Evolutionary conservation across 2,113 vertebrate species (phyloP).

Genomic region (Callocephalon fimbriatum): DNA sequence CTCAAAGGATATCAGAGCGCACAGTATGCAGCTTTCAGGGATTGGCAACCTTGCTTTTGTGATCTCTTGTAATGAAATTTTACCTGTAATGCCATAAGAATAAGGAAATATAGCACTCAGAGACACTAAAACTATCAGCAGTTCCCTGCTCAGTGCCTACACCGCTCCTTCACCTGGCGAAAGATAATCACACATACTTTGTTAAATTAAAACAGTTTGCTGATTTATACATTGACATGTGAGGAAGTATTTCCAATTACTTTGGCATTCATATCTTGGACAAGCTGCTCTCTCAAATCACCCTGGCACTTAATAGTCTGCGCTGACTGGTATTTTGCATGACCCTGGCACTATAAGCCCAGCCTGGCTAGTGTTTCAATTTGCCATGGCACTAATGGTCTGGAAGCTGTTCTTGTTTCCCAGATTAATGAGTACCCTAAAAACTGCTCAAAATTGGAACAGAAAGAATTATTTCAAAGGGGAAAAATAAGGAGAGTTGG

Average conservation of each 20-base stretch:
- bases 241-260: conserved; percentile 78
- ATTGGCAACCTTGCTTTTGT: conserved; percentile 1
- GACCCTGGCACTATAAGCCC: conserved; percentile 78
- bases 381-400: conserved; percentile 75
- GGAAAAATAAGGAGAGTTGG: conserved; percentile 17
- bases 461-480: conserved; percentile 67
- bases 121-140: conserved; percentile 19
- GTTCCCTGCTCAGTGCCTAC: background rate
- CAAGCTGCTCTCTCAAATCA: conserved; percentile 82
- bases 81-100: conserved; percentile 34
- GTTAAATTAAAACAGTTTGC: conserved; percentile 73
- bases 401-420: conserved; percentile 79
- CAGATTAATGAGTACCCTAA: conserved; percentile 80
- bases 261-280: conserved; percentile 79
- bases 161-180: background rate
- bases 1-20: conserved; percentile 41
- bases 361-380: conserved; percentile 75
- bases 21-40: conserved; percentile 46
- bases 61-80: conserved; percentile 35
- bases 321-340: conserved; percentile 70
- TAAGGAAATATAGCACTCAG: background rate
- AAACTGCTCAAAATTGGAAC: conserved; percentile 70
- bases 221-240: conserved; percentile 68
- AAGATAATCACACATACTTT: conserved; percentile 48
- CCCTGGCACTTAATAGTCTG: conserved; percentile 76